These are phyloP conservation scores for Microcebus murinus DNA, from an alignment of 2,113 vertebrate genomes.

Conservation along the genomic window DNA sequence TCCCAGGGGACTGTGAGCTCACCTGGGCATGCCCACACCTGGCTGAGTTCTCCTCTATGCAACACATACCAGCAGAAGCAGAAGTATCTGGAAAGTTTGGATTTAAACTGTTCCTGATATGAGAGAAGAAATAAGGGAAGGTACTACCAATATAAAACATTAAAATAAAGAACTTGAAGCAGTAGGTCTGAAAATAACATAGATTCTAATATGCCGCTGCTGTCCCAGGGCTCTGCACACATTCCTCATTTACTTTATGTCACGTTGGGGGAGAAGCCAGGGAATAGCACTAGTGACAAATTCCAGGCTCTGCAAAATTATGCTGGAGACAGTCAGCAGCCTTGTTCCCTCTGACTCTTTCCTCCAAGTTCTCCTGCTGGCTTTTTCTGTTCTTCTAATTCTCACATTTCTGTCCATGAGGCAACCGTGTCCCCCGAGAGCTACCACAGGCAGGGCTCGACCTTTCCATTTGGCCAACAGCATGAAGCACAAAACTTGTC, in stretches of 20 bases:
- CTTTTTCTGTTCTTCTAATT: not conserved
- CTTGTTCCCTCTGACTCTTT: not conserved
- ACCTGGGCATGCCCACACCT: not conserved
- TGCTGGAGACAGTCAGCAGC: constrained; percentile 19
- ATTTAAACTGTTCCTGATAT: not conserved
- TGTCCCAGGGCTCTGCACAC: not conserved
- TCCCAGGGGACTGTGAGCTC: not conserved
- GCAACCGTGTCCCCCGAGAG: not conserved
- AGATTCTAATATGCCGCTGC: not conserved
- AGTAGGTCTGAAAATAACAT: not conserved
- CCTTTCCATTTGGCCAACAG: not conserved
- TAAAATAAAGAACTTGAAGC: not conserved
- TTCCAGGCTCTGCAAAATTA: constrained; percentile 74
- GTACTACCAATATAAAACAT: not conserved
- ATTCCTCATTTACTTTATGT: constrained; percentile 42
- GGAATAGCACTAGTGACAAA: constrained; percentile 50
- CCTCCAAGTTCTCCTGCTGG: not conserved
- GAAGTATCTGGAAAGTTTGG: not conserved
- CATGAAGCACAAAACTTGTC: not conserved
- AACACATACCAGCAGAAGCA: not conserved
- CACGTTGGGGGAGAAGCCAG: constrained; percentile 71
- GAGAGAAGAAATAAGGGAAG: not conserved
- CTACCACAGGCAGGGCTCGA: not conserved
- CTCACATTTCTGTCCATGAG: not conserved
- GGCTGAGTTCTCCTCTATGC: not conserved